Percentiles rank a stretch among this genome's conserved stretches.
Conservation (phyloP, 2,797 vertebrate genomes). For the Pteronotus mesoamericanus region DNA sequence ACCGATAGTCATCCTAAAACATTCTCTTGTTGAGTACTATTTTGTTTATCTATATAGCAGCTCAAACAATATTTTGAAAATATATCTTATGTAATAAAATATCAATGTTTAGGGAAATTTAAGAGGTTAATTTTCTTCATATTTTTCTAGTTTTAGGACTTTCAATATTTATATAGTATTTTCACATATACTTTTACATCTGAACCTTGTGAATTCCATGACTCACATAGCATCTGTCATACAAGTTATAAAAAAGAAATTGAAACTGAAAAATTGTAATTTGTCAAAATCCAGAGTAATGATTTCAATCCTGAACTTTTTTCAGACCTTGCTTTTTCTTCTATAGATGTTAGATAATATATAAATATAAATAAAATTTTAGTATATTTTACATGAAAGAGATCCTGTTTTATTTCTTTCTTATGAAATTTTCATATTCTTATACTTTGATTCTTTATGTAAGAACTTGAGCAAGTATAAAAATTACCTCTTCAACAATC, state of each 20-base stretch:
- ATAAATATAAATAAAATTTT: not conserved
- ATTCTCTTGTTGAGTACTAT: rapidly evolving
- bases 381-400: not conserved
- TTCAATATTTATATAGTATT: not conserved
- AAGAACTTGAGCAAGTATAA: not conserved
- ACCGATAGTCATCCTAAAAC: not conserved
- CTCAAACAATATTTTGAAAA: not conserved
- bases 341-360: not conserved
- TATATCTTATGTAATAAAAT: not conserved
- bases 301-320: not conserved
- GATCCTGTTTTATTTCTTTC: not conserved
- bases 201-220: not conserved
- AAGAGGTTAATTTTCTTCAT: not conserved
- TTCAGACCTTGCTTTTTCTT: not conserved
- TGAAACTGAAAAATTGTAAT: not conserved
- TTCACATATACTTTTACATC: not conserved
- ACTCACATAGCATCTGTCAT: not conserved
- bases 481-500: not conserved
- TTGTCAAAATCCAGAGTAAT: not conserved
- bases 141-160: not conserved
- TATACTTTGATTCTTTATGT: not conserved
- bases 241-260: not conserved
- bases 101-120: not conserved
- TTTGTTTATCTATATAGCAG: not conserved
- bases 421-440: not conserved